Evolutionary conservation across 2,888 invertebrate species (phyloP), one percentile per base, ranked within the genome.

Genomic region (Nymphalis polychloros): DNA sequence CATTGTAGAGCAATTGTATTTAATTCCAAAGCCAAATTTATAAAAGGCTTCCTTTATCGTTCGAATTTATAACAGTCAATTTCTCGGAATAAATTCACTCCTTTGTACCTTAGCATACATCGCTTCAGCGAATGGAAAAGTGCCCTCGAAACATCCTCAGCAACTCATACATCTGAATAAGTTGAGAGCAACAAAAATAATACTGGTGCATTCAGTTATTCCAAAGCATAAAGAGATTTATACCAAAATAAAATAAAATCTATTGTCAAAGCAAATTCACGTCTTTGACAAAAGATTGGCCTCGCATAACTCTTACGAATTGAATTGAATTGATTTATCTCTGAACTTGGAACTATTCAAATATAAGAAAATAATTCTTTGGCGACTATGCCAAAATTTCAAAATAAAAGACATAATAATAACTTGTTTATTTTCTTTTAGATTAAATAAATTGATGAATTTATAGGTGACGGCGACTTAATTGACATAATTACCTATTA

Each of bases 291-390:
- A 57, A 41, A 41, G 41, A 57, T 19, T 41, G 13, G 35, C 35
- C 35, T 35, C 35, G 57, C 35, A 41, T 57, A 19, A 53, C 6
- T 53, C 19, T 35, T 20, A 31, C 0, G 31, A 55, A 35, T 55
- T n/a, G 55, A 55, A 55, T 31, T n/a, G 55, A 27, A 27, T 52
- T 52, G 55, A 55, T 35, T 55, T 55, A 55, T 55, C 19, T 55
- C 55, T 10, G n/a, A 27, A 27, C 41, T 41, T 57, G 57, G 19
- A 57, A 41, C 55, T n/a, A n/a, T 27, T 8, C 2, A 16, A 35
- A 55, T 55, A 13, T 35, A 55, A 8, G 10, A 31, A 55, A n/a
- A 55, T 52, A 20, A 52, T 16, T 10, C 20, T 52, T 52, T 52
- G 52, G 20, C 20, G 27, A 52, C 20, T 6, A 16, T 13, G 52